Evolutionary conservation across 1,140 invertebrate species (phyloP).

Genomic region (Odontomachus brunneus): DNA sequence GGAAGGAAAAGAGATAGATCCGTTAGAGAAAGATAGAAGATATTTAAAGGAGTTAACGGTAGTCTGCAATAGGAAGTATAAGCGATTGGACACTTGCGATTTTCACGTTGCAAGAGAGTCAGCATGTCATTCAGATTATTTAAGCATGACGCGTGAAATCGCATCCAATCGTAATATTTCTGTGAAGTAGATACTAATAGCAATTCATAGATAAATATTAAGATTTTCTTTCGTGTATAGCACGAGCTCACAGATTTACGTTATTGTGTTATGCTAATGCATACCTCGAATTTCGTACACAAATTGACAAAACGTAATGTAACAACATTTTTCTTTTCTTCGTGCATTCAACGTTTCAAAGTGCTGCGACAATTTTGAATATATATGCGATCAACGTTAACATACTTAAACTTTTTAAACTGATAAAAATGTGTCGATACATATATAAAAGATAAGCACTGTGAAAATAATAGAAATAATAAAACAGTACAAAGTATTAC

Average conservation of each 20-base stretch:
- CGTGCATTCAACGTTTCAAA: slow-evolving; percentile 21
- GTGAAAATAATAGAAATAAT: slow-evolving; percentile 39
- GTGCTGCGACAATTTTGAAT: slow-evolving; percentile 20
- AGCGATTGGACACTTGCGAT: slow-evolving; percentile 45
- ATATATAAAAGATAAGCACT: slow-evolving; percentile 19
- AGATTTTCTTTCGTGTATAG: slow-evolving; percentile 42
- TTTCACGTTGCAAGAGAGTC: slow-evolving; percentile 14
- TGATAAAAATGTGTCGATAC: slow-evolving; percentile 18
- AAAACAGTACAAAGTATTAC: slow-evolving; percentile 63
- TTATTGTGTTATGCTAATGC: slow-evolving; percentile 32
- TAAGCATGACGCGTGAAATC: slow-evolving; percentile 1
- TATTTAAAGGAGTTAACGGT: slow-evolving; percentile 42
- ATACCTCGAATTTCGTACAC: slow-evolving; percentile 19
- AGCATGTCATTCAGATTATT: background rate
- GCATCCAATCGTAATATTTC: slow-evolving; percentile 41
- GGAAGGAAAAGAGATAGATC: background rate
- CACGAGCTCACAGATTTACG: slow-evolving; percentile 33
- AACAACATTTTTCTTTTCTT: slow-evolving; percentile 7
- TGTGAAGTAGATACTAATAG: slow-evolving; percentile 18
- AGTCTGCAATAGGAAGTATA: slow-evolving; percentile 25
- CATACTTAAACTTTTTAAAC: slow-evolving; percentile 12
- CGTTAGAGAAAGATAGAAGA: background rate
- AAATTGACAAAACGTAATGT: slow-evolving; percentile 23
- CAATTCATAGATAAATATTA: slow-evolving; percentile 50
- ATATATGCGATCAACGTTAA: slow-evolving; percentile 9